A percentile compares a stretch with the other conserved stretches of the same genome.
Evolutionary conservation across 1,140 invertebrate genomes (phyloP).

Genomic region (Dreissena rostriformis): DNA sequence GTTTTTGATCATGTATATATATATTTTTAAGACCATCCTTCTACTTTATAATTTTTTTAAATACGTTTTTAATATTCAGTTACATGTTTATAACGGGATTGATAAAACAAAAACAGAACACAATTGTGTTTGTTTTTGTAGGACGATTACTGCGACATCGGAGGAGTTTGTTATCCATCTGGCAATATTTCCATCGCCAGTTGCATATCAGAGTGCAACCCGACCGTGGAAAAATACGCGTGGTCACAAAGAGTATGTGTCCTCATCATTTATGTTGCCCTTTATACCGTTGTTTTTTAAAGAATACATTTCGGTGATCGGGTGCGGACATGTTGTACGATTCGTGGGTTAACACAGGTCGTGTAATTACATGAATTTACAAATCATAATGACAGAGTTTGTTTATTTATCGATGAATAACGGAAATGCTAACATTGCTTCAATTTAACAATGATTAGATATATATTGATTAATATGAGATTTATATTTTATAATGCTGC

Average conservation of each 20-base stretch:
- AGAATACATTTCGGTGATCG: background rate
- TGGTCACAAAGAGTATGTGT: background rate
- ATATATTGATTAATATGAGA: too few species aligned
- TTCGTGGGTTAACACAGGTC: background rate
- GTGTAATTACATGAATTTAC: background rate
- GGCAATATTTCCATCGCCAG: background rate
- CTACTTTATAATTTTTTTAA: background rate
- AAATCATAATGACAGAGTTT: background rate
- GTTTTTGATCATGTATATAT: too few species aligned
- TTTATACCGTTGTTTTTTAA: background rate
- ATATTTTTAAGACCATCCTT: too few species aligned
- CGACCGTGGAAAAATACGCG: background rate
- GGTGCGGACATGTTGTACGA: too few species aligned
- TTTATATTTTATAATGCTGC: too few species aligned
- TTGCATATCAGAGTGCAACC: background rate
- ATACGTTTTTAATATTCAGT: background rate
- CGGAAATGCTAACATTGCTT: too few species aligned
- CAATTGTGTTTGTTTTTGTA: background rate
- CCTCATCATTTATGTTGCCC: background rate
- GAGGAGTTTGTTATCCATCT: background rate
- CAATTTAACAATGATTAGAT: too few species aligned
- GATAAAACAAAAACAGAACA: background rate
- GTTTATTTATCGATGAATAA: too few species aligned
- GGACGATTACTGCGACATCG: background rate
- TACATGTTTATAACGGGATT: background rate